Evolutionary conservation across 1,140 invertebrate genomes (phyloP), one percentile per base, ranked within the genome.

Genomic region (Eumaeus atala): DNA sequence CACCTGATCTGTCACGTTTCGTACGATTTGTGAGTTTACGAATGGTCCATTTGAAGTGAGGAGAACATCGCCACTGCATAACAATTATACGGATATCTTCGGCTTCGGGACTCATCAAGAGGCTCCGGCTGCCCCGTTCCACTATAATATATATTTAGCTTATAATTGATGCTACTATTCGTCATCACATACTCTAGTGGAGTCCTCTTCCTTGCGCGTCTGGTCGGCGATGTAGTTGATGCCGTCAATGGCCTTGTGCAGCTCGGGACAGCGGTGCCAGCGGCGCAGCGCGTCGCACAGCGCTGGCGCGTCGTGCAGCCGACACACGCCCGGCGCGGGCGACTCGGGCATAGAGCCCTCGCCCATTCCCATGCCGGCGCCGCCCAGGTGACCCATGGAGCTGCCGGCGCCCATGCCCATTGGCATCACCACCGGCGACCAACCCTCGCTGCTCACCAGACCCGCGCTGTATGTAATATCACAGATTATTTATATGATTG

Each of bases 141-240:
- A n/a, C n/a, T n/a, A n/a, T n/a, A n/a, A n/a, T n/a, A n/a, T n/a
- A n/a, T n/a, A n/a, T n/a, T n/a, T n/a, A n/a, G n/a, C n/a, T n/a
- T n/a, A n/a, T n/a, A n/a, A n/a, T n/a, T n/a, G n/a, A n/a, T n/a
- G n/a, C 14, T 12, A 42, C 3, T 42, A 12, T 3, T 8, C 17
- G 3, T 42, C 14, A 0, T 34, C 12, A 33, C 9, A 89, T 88
- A 97, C 96, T 90, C 94, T 92, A 33, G 95, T 96, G 36, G 95
- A 96, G 73, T 97, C 95, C 86, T 97, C 95, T 77, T 96, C 95
- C 71, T 95, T 92, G 71, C 95, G 93, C 47, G 95, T 97, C 76
- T 97, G 96, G 78, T 97, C 95, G 11, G 96, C 95, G 64, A 98
- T 97, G 77, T 96, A 97, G 62, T 93, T 91, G 21, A 97, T 95